phyloP scores from a whole-genome alignment of 2,113 vertebrate species.

The Aleadryas rufinucha region DNA sequence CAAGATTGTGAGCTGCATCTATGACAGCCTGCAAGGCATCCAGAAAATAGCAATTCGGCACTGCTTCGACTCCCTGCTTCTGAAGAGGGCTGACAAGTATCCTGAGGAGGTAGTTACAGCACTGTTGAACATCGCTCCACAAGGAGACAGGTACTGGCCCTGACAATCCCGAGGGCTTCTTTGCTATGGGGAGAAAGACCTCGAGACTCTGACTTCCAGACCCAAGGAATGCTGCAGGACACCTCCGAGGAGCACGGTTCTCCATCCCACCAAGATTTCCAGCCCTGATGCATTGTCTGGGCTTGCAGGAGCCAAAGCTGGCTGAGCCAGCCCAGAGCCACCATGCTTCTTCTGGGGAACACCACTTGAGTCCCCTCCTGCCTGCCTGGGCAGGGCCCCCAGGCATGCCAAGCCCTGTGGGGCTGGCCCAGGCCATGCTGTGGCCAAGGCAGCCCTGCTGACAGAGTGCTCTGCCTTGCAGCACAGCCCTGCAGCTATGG shows the following conservation, averaged over 20 bases:
- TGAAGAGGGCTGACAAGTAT: rapidly evolving
- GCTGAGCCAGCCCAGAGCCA: not conserved
- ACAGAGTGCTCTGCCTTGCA: not conserved
- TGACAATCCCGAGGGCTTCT: too few species aligned
- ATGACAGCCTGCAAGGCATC: not conserved
- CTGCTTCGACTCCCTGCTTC: rapidly evolving
- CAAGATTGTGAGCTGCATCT: not conserved
- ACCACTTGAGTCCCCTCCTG: not conserved
- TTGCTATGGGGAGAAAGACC: not conserved
- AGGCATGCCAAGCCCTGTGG: rapidly evolving
- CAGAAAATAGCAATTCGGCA: rapidly evolving
- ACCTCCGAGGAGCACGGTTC: rapidly evolving
- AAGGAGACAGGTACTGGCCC: not conserved
- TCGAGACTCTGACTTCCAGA: not conserved
- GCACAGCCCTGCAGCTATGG: not conserved
- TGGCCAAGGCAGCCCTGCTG: not conserved
- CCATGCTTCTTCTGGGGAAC: not conserved
- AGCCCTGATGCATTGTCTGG: rapidly evolving
- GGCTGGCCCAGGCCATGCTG: not conserved
- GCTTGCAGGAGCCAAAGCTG: not conserved
- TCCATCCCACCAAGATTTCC: not conserved
- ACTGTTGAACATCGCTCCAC: not conserved
- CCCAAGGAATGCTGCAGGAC: not conserved
- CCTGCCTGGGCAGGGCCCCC: not conserved
- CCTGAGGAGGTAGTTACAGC: not conserved